Base-by-base conservation (phyloP, 1,140 invertebrate genomes). In the Limonius californicus region DNA sequence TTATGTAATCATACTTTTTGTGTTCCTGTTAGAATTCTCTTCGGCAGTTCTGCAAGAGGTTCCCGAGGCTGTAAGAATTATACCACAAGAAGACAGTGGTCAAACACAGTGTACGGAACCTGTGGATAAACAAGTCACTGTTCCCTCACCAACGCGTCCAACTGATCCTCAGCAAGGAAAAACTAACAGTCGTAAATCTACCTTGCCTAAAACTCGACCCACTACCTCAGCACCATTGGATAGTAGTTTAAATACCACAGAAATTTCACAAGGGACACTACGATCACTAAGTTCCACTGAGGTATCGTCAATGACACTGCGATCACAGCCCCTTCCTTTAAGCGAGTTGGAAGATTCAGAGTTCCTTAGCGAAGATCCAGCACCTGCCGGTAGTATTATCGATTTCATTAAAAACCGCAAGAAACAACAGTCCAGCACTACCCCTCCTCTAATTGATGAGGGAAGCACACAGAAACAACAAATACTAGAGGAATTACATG, bases 401-500 rank as follows among this genome's bases (percentile, higher is more conserved):
- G 75, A 74, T 43, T 77, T 72, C 61, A 73, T 77, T 60, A 76
- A 76, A 57, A 74, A 68, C 53, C 61, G 73, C 15, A 75, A 74
- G 58, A 74, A 73, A 62, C 70, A 68, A 54, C 63, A 59, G 23
- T 67, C 57, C 57, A 55, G 64, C 30, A 56, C 55, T 16, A 63
- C 68, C 32, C 27, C 47, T 20, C 39, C 60, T 14, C 74, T 53
- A 75, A 76, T 60, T 65, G 86, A 88, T 66, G 87, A 89, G 57
- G 85, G 89, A 66, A 85, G 86, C 47, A 74, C 85, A 14, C 82
- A 88, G 63, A 90, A 89, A 68, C 87, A 90, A 76, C 87, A 89
- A 72, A 89, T 91, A 69, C 79, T 90, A 6, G 89, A 91, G 70
- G 89, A 91, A 74, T 74, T 91, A 60, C 86, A 91, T 77, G 85